phyloP scores from a whole-genome alignment of 2,888 invertebrate genomes.

The Stenichneumon culpator region DNA sequence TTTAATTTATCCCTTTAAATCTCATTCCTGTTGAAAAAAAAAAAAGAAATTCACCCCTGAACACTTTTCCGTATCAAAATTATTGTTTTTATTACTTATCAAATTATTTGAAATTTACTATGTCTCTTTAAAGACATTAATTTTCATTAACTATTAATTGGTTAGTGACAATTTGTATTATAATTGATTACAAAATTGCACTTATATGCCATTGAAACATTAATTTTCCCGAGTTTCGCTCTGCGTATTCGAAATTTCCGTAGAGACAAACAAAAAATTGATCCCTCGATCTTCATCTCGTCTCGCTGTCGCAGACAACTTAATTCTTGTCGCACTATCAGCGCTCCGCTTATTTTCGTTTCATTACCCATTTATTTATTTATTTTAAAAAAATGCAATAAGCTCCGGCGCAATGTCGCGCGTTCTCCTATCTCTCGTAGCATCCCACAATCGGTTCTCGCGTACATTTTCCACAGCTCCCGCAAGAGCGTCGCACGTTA shows the following conservation, averaged over 20 bases:
- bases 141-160: background rate
- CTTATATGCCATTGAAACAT: no score
- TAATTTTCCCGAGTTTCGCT: background rate
- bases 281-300: background rate
- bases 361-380: constrained; percentile 7
- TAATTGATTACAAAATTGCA: background rate
- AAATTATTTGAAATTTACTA: background rate
- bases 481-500: constrained; percentile 39
- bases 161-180: no score
- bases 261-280: background rate
- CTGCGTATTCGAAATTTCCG: background rate
- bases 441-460: constrained; percentile 56
- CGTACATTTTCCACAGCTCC: constrained; percentile 49
- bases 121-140: background rate
- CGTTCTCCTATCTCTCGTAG: constrained; percentile 45
- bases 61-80: background rate
- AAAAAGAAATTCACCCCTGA: background rate
- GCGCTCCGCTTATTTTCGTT: background rate
- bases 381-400: background rate
- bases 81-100: background rate
- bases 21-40: background rate
- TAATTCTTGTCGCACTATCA: constrained; percentile 38
- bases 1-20: background rate
- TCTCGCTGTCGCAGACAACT: constrained; percentile 1
- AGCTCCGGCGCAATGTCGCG: constrained; percentile 29